A percentile compares a stretch with the other conserved stretches of the same genome.
Evolutionary conservation across 2,888 invertebrate species (phyloP).

Genomic region (Apamea crenata): DNA sequence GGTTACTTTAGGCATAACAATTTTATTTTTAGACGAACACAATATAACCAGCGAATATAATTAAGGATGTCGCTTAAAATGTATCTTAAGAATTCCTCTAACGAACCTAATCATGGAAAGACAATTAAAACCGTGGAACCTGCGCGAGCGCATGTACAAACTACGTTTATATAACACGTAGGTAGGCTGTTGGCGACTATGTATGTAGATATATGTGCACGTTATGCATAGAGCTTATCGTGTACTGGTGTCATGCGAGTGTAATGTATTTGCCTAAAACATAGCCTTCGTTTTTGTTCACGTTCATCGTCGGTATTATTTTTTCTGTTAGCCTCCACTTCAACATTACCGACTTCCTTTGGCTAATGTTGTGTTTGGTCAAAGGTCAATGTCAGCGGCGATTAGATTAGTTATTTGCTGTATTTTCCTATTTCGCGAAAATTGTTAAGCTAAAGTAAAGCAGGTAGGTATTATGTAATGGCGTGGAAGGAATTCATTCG

Average conservation of each 20-base stretch:
- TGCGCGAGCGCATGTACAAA: slow-evolving; percentile 2
- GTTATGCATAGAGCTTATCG: slow-evolving; percentile 45
- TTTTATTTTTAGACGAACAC: background rate
- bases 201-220: slow-evolving; percentile 3
- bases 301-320: slow-evolving; percentile 22
- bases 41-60: background rate
- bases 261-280: slow-evolving; percentile 49
- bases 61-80: slow-evolving; percentile 20
- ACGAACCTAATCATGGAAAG: slow-evolving; percentile 21
- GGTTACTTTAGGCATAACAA: background rate
- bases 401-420: slow-evolving; percentile 34
- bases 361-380: slow-evolving; percentile 44
- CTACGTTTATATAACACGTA: slow-evolving; percentile 32
- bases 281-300: slow-evolving; percentile 52
- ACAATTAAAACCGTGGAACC: slow-evolving; percentile 32
- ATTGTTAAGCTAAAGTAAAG: background rate
- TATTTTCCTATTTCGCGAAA: slow-evolving; percentile 38
- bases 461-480: background rate
- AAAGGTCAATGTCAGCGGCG: slow-evolving; percentile 62
- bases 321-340: slow-evolving; percentile 40
- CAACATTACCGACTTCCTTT: slow-evolving; percentile 52
- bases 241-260: slow-evolving; percentile 21
- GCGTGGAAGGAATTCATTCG: background rate
- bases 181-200: slow-evolving; percentile 1
- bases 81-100: slow-evolving; percentile 18